Evolutionary conservation across 2,113 vertebrate genomes (phyloP).

Genomic region (Phrynocephalus versicolor): DNA sequence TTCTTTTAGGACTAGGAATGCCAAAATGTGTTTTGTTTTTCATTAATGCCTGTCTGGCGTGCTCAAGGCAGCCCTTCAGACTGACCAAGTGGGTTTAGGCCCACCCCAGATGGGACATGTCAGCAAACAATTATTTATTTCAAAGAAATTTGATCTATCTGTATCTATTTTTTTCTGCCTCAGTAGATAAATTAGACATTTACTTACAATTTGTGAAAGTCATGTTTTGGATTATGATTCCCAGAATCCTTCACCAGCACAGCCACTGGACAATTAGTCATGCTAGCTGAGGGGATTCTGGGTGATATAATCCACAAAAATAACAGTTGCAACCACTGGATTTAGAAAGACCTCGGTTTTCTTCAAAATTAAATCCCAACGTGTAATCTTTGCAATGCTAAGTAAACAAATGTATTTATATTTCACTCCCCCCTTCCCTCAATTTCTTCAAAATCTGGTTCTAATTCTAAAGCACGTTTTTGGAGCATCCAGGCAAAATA

Average conservation of each 20-base stretch:
- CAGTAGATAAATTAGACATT: too few relatives aligned
- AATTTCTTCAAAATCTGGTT: not conserved
- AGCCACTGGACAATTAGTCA: too few relatives aligned
- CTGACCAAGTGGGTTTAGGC: not conserved
- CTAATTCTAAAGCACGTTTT: not conserved
- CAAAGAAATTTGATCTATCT: not conserved
- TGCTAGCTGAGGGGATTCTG: too few relatives aligned
- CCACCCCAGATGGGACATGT: not conserved
- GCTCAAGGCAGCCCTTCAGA: conserved; percentile 13
- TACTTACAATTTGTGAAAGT: too few relatives aligned
- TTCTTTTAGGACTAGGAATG: conserved; percentile 31
- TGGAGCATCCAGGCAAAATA: not conserved
- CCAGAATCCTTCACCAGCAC: too few relatives aligned
- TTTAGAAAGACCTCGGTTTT: not conserved
- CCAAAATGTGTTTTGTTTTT: conserved; percentile 33
- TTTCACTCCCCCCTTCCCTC: not conserved
- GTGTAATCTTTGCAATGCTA: not conserved
- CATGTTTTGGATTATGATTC: too few relatives aligned
- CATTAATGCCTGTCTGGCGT: not conserved
- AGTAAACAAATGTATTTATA: not conserved
- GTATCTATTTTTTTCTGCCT: not conserved
- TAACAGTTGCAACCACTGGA: not conserved
- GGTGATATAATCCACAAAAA: not conserved
- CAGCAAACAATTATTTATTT: not conserved
- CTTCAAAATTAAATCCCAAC: not conserved